Evolutionary conservation across 2,113 vertebrate genomes (phyloP), one percentile per base, ranked within the genome.

Genomic region (Passer domesticus): DNA sequence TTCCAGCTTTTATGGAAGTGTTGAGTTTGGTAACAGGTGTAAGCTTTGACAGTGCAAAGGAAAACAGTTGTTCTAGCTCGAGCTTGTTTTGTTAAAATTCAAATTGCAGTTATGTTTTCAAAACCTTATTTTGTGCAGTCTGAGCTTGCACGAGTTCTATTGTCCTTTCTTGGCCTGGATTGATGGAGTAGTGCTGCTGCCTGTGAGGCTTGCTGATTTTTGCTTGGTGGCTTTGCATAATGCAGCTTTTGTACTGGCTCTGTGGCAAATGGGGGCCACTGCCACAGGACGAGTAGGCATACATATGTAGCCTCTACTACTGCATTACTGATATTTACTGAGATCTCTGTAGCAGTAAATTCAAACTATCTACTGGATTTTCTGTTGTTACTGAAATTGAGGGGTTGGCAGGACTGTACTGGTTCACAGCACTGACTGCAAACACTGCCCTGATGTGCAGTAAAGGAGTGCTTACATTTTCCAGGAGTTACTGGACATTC

Each of bases 121-220:
- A 79, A 80, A 53, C 41, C 11, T 69, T 28, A 13, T 50, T 50
- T 87, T 58, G 60, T 55, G 16, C 24, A 75, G 12, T 22, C 28
- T 43, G 49, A 25, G 11, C 9, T 78, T 2, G 0, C 16, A 41
- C 6, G 21, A 46, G 21, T 39, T 64, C 15, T 46, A 0, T 69
- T 58, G 46, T 44, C 10, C 35, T 46, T 86, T 62, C 41, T 44
- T 49, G 37, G 30, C 44, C 30, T 5, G 8, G 27, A 21, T 11
- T 50, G 23, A 25, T 62, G n/a, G 13, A 55, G 15, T 25, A 37
- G 35, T 44, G 49, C 24, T 87, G 60, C 63, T 70, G 59, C 37
- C 17, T 66, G 9, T 22, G 20, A 66, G 31, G 24, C 31, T 62
- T 70, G 35, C 30, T 52, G 39, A 4, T 72, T 83, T 89, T 78